Conservation (phyloP, 2,113 vertebrate genomes). For the Rhinopithecus roxellana region DNA sequence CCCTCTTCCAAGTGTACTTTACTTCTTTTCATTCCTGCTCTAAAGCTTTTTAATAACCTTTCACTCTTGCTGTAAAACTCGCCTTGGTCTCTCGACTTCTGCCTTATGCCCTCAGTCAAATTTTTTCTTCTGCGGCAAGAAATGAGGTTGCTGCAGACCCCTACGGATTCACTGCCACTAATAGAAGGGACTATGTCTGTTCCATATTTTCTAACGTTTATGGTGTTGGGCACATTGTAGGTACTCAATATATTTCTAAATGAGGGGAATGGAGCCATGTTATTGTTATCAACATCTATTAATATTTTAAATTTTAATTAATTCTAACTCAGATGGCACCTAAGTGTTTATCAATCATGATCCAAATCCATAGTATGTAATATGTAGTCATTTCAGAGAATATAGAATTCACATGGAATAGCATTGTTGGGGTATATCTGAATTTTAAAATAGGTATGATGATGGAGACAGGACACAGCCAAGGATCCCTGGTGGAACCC, state of each 20-base stretch:
- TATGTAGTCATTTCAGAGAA: background rate
- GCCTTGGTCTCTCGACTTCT: too few species aligned
- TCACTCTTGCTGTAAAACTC: too few species aligned
- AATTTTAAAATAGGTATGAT: background rate
- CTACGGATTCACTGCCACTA: too few species aligned
- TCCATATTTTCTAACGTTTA: background rate
- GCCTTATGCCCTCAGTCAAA: too few species aligned
- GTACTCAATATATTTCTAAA: background rate
- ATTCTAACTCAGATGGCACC: background rate
- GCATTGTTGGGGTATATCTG: background rate
- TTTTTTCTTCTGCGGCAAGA: too few species aligned
- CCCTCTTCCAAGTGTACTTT: too few species aligned
- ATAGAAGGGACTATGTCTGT: background rate
- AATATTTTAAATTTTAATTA: background rate
- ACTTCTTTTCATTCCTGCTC: too few species aligned
- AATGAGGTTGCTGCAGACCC: too few species aligned
- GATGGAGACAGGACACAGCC: too few species aligned
- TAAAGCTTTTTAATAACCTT: too few species aligned
- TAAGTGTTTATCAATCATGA: background rate
- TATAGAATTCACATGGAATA: background rate
- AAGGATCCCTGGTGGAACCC: too few species aligned
- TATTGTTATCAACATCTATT: background rate
- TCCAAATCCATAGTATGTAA: background rate
- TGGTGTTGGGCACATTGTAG: background rate
- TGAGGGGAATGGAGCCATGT: background rate